These are phyloP conservation scores for Pissodes strobi DNA, from an alignment of 1,140 invertebrate genomes.

Conservation along the genomic window DNA sequence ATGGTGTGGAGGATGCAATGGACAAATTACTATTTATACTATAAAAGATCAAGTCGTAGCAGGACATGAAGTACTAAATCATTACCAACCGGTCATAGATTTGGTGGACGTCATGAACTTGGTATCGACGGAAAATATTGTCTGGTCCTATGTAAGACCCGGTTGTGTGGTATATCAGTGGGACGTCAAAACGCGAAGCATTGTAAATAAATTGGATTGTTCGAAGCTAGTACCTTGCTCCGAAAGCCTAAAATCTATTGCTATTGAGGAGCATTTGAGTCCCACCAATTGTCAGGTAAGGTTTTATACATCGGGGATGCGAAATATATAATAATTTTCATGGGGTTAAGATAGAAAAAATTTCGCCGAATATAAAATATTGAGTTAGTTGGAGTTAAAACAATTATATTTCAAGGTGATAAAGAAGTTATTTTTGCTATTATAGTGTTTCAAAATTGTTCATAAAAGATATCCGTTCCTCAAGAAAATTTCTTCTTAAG, in stretches of 20 bases:
- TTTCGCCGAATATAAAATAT: neutral
- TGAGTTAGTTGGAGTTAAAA: neutral
- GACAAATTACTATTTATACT: slow-evolving; percentile 72
- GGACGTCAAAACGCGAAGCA: slow-evolving; percentile 67
- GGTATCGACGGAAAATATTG: slow-evolving; percentile 63
- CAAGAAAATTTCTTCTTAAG: no score
- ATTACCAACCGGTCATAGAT: slow-evolving; percentile 63
- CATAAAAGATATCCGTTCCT: no score
- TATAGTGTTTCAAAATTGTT: no score
- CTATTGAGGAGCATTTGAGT: slow-evolving; percentile 85
- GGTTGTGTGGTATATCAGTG: slow-evolving; percentile 87
- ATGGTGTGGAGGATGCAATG: slow-evolving; percentile 78
- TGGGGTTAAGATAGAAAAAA: no score
- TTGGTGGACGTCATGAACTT: slow-evolving; percentile 67
- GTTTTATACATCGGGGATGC: neutral
- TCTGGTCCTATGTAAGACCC: slow-evolving; percentile 80
- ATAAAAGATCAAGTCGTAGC: slow-evolving; percentile 63
- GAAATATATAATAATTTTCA: no score
- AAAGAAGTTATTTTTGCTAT: no score
- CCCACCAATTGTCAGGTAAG: slow-evolving; percentile 76
- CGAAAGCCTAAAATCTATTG: slow-evolving; percentile 88
- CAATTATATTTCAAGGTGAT: no score
- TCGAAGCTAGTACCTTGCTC: slow-evolving; percentile 90
- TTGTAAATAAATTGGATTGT: slow-evolving; percentile 84
- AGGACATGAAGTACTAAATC: slow-evolving; percentile 64